Evolutionary conservation across 2,888 invertebrate genomes (phyloP), one percentile per base, ranked within the genome.

Genomic region (Apoda limacodes): DNA sequence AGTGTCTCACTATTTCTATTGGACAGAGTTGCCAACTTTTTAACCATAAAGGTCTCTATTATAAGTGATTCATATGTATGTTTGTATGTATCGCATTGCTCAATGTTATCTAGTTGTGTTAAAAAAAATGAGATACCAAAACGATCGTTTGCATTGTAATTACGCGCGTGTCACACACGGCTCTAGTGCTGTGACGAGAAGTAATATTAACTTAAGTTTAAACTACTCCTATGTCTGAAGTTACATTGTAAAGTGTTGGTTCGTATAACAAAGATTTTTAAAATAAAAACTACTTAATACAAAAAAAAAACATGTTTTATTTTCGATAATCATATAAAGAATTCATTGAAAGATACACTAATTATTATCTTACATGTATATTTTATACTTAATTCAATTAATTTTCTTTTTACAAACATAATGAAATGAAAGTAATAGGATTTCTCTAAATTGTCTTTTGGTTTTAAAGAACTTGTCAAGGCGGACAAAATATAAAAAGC

Each of bases 201-300:
- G n/a, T n/a, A n/a, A n/a, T n/a, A n/a, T 30, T 22, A 21, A 15
- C 9, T 19, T 14, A 14, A 19, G 30, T 25, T n/a, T 17, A 17
- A 6, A 17, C 7, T 17, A 6, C 45, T 49, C 60, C 50, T 59
- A 40, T 61, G 58, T 58, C 55, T 60, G 57, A 67, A 63, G 67
- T 65, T 64, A 68, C 63, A 55, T 68, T 78, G 74, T 74, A 64
- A 64, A 68, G 69, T 70, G 71, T 71, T 74, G 68, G 70, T 75
- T 76, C 76, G 69, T 74, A 70, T 72, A 78, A 76, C 76, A 80
- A 78, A 78, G 75, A 75, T 75, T 80, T 78, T 78, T 72, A 64
- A 72, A 71, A 17, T 72, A 76, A 65, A 71, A 81, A 76, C 66
- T 74, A 70, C 71, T 72, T 78, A 76, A 78, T 72, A 69, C 66